These are phyloP conservation scores for Hartigia nigra DNA, from an alignment of 2,888 invertebrate species.

Conservation along the genomic window DNA sequence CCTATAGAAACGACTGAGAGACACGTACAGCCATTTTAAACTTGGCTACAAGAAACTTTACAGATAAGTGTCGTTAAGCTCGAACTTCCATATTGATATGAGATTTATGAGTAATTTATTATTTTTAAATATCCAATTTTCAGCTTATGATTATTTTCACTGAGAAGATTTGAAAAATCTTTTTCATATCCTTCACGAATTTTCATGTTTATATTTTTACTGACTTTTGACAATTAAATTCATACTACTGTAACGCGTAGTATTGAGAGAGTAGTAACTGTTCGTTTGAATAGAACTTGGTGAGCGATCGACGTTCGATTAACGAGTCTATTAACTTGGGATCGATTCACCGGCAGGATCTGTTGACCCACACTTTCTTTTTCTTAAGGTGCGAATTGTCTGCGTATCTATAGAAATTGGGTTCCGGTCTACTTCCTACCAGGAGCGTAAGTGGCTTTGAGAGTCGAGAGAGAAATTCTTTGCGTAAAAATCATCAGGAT, in stretches of 20 bases:
- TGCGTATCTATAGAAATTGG: neutral
- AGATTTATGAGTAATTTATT: neutral
- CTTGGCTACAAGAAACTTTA: neutral
- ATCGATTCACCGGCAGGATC: neutral
- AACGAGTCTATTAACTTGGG: neutral
- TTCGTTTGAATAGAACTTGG: neutral
- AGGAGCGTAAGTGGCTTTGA: neutral
- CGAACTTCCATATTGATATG: neutral
- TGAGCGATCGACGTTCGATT: neutral
- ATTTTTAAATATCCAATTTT: neutral
- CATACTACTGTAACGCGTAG: neutral
- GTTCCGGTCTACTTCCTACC: neutral
- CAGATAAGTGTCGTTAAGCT: neutral
- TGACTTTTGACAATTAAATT: neutral
- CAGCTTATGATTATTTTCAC: neutral
- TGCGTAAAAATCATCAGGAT: neutral
- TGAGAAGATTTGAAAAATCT: too few species aligned
- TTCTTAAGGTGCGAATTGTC: neutral
- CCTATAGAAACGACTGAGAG: neutral
- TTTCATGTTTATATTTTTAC: too few species aligned
- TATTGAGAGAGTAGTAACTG: neutral
- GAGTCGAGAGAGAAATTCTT: neutral
- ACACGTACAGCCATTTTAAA: neutral
- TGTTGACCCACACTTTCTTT: neutral
- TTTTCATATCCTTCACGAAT: too few species aligned